These are phyloP conservation scores for Podotricha telesiphe DNA, from an alignment of 2,888 invertebrate species.

Conservation along the genomic window DNA sequence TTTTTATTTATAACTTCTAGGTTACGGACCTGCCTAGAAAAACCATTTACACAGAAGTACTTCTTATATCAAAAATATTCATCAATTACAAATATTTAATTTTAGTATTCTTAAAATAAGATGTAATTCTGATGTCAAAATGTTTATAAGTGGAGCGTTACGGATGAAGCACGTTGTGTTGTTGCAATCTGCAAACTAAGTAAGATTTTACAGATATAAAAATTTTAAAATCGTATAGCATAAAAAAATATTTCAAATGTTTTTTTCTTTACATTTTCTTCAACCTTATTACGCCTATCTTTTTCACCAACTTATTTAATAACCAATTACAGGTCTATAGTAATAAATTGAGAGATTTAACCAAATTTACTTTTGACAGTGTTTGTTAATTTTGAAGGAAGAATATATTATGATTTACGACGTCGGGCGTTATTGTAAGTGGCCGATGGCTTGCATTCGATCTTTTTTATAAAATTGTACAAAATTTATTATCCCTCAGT, in stretches of 20 bases:
- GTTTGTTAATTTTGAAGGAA: too few relatives aligned
- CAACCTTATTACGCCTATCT: not conserved
- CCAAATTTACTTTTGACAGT: too few relatives aligned
- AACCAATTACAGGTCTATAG: too few relatives aligned
- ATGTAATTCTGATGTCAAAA: slow-evolving; percentile 38
- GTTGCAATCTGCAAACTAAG: slow-evolving; percentile 34
- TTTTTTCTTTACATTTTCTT: not conserved
- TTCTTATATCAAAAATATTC: not conserved
- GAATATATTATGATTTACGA: too few relatives aligned
- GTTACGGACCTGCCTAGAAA: too few relatives aligned
- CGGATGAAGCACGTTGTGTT: slow-evolving; percentile 38
- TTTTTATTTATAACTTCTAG: not conserved
- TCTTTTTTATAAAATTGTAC: too few relatives aligned
- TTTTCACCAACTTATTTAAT: not conserved
- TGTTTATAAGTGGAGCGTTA: slow-evolving; percentile 40
- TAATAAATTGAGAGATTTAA: too few relatives aligned
- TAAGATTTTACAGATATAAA: slow-evolving; percentile 37
- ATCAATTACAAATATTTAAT: not conserved
- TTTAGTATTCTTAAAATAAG: slow-evolving; percentile 12
- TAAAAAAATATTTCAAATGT: slow-evolving; percentile 8
- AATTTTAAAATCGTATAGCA: slow-evolving; percentile 18
- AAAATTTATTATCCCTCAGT: too few relatives aligned
- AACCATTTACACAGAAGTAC: not conserved
- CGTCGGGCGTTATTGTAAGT: too few relatives aligned
- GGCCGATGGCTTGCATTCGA: too few relatives aligned